Conservation (phyloP, 2,113 vertebrate species). For the Holacanthus passer region DNA sequence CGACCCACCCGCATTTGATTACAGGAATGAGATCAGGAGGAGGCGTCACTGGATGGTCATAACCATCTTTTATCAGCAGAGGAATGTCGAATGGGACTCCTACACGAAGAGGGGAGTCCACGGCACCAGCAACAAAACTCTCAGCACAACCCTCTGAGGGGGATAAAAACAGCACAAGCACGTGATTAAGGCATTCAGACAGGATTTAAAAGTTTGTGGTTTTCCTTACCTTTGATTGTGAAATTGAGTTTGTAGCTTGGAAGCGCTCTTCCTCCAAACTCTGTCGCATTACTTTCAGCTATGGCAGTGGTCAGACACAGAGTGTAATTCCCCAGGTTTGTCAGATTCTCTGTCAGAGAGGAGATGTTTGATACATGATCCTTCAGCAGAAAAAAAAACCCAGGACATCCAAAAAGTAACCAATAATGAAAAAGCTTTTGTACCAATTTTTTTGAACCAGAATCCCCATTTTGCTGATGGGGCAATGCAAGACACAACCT, state of each 20-base stretch:
- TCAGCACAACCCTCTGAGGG: conserved; percentile 87
- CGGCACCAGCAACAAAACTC: conserved; percentile 82
- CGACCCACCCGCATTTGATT: conserved; percentile 83
- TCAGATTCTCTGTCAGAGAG: conserved; percentile 85
- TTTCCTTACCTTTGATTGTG: conserved; percentile 87
- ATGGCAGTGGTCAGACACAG: conserved; percentile 88
- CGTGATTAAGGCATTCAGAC: background rate
- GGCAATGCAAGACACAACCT: conserved; percentile 84
- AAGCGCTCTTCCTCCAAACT: conserved; percentile 85
- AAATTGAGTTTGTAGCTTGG: conserved; percentile 89
- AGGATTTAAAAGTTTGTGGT: background rate
- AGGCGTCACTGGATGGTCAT: conserved; percentile 84
- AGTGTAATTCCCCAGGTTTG: conserved; percentile 88
- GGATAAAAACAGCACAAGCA: background rate
- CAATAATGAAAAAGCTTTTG: background rate
- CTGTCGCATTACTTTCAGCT: conserved; percentile 85
- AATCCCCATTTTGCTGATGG: conserved; percentile 87
- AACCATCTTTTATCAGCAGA: conserved; percentile 88
- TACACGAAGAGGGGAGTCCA: conserved; percentile 83
- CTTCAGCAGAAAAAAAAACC: background rate
- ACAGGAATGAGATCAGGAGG: conserved; percentile 80
- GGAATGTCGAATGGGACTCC: conserved; percentile 90
- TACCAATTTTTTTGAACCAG: conserved; percentile 96
- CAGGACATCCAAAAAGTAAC: background rate
- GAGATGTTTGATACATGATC: conserved; percentile 17